Conservation (phyloP, 2,888 invertebrate species). For the Lapara coniferarum region DNA sequence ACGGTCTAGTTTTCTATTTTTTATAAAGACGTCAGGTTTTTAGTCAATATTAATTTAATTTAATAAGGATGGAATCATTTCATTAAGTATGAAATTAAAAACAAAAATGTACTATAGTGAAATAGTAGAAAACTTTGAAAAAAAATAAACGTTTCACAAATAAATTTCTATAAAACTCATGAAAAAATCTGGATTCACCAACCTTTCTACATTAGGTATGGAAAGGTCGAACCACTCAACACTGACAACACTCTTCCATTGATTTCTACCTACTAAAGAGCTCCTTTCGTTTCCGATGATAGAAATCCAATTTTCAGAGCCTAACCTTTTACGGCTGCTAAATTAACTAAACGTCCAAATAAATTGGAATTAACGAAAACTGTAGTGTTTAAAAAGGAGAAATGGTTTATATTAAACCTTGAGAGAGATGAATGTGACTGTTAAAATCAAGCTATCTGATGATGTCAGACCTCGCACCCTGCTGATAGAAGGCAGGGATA, state of each 20-base stretch:
- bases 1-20: not conserved
- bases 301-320: constrained; percentile 43
- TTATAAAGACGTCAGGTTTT: not conserved
- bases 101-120: no score
- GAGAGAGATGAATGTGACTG: no score
- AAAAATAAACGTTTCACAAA: not conserved
- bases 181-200: not conserved
- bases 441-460: no score
- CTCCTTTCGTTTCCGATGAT: constrained; percentile 34
- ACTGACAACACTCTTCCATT: constrained; percentile 35
- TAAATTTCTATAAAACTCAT: not conserved
- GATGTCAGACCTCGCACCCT: no score
- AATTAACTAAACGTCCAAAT: not conserved
- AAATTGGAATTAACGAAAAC: not conserved
- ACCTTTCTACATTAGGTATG: constrained; percentile 32
- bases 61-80: not conserved
- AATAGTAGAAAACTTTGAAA: no score
- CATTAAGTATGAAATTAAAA: no score
- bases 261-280: constrained; percentile 20
- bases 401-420: no score
- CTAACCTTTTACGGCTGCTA: constrained; percentile 31
- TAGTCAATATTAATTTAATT: not conserved
- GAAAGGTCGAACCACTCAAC: constrained; percentile 30
- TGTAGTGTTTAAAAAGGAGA: not conserved
- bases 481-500: no score